These are phyloP conservation scores for Pangasius mekongensis DNA, from an alignment of 2,797 vertebrate species.

Conservation along the genomic window DNA sequence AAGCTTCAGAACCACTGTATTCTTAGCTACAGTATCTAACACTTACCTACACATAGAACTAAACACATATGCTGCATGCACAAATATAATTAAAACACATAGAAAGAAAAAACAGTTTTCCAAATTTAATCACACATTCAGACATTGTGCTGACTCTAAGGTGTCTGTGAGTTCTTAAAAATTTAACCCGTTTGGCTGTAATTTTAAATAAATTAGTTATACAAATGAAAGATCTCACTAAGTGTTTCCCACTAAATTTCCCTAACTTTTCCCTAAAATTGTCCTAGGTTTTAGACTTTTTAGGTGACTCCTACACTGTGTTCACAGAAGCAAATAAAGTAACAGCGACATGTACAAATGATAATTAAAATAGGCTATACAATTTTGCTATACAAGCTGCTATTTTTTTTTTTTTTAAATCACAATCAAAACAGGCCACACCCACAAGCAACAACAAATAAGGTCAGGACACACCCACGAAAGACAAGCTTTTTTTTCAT, in stretches of 20 bases:
- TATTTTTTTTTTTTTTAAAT: not conserved
- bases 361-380: not conserved
- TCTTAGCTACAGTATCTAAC: not conserved
- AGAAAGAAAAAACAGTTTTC: not conserved
- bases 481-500: not conserved
- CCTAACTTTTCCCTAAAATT: not conserved
- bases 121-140: not conserved
- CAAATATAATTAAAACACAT: not conserved
- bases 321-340: not conserved
- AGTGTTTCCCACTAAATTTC: not conserved
- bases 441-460: not conserved
- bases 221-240: not conserved
- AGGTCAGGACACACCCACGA: not conserved
- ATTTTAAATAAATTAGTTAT: not conserved
- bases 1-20: not conserved
- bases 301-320: not conserved
- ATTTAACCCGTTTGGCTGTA: not conserved
- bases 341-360: not conserved
- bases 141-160: not conserved
- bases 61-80: not conserved
- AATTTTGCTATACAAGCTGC: not conserved
- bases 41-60: not conserved
- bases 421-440: not conserved
- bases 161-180: not conserved
- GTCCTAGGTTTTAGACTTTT: not conserved